Evolutionary conservation across 2,888 invertebrate species (phyloP).

Genomic region (Trachelus stipa): DNA sequence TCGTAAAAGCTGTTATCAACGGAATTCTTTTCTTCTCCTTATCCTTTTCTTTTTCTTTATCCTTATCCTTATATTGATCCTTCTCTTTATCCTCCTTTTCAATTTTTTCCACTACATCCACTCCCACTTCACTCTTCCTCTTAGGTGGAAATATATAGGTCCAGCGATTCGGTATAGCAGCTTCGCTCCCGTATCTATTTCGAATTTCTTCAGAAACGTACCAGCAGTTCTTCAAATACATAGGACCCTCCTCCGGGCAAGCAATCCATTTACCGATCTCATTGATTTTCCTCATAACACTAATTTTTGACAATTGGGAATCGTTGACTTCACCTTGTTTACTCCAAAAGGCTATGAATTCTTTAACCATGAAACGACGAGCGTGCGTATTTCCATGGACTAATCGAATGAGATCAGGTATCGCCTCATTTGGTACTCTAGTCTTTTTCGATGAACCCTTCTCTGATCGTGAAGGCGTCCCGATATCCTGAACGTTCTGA

Average conservation of each 20-base stretch:
- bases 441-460: constrained; percentile 57
- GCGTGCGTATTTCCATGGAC: constrained; percentile 76
- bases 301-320: constrained; percentile 62
- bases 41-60: constrained; percentile 31
- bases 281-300: constrained; percentile 70
- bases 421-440: constrained; percentile 67
- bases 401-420: constrained; percentile 74
- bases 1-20: constrained; percentile 68
- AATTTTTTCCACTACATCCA: constrained; percentile 12
- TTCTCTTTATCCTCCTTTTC: constrained; percentile 36
- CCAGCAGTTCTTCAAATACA: constrained; percentile 75
- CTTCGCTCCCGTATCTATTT: constrained; percentile 68
- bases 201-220: constrained; percentile 71
- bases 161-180: constrained; percentile 72
- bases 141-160: constrained; percentile 63
- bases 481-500: constrained; percentile 10
- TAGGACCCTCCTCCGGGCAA: constrained; percentile 69
- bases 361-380: constrained; percentile 71
- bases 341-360: constrained; percentile 73
- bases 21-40: constrained; percentile 59
- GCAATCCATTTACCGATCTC: constrained; percentile 73
- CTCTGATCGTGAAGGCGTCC: not conserved
- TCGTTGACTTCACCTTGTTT: constrained; percentile 61
- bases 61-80: constrained; percentile 36
- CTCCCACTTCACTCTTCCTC: constrained; percentile 31